Evolutionary conservation across 2,113 vertebrate species (phyloP).

Genomic region (Scartelaos histophorus): DNA sequence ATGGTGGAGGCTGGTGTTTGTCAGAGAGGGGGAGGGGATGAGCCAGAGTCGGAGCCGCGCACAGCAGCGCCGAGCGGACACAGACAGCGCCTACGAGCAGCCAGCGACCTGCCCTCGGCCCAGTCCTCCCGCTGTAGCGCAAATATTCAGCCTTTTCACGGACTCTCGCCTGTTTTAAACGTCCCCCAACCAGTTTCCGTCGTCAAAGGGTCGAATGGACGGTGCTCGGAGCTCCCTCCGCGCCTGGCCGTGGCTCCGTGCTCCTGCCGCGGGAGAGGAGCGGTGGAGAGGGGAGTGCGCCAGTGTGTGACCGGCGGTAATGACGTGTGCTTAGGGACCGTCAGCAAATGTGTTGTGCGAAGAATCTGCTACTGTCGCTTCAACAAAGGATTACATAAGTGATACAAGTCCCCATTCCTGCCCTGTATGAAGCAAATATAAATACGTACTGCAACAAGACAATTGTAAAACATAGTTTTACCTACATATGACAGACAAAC

Average conservation of each 20-base stretch:
- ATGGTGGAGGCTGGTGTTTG: constrained; percentile 54
- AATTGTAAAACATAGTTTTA: too few species aligned
- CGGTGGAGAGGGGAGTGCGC: not conserved
- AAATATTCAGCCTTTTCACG: constrained; percentile 10
- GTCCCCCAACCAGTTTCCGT: constrained; percentile 18
- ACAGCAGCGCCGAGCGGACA: constrained; percentile 28
- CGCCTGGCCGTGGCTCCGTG: constrained; percentile 25
- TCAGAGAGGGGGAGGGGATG: constrained; percentile 69
- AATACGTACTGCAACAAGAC: not conserved
- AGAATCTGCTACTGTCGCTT: not conserved
- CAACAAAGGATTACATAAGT: not conserved
- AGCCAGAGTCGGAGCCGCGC: constrained; percentile 16
- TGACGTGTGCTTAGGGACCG: constrained; percentile 58
- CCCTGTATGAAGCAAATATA: too few species aligned
- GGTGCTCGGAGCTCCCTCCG: constrained; percentile 18
- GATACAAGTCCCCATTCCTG: not conserved
- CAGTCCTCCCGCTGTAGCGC: not conserved
- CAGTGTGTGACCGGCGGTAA: constrained; percentile 21
- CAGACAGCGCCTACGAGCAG: constrained; percentile 41
- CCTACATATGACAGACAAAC: too few species aligned
- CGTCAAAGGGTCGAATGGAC: constrained; percentile 27
- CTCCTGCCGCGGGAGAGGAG: constrained; percentile 36
- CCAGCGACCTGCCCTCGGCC: not conserved
- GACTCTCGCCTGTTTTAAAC: constrained; percentile 26
- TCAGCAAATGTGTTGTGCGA: constrained; percentile 31